phyloP scores from a whole-genome alignment of 2,797 vertebrate species.

The Macrochelys suwanniensis region DNA sequence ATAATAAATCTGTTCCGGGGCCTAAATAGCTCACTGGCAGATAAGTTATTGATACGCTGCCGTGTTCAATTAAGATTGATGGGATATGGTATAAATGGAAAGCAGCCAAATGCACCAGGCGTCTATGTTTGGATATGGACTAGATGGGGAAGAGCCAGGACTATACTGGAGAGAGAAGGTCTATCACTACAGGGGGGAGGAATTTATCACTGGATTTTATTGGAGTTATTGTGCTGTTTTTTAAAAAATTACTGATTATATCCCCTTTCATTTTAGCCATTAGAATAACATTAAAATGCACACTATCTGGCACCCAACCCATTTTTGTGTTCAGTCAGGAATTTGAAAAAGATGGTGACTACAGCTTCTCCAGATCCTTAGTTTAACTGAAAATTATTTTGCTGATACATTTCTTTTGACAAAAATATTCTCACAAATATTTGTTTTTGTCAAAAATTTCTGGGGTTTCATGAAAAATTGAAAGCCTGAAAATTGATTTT shows the following conservation, averaged over 20 bases:
- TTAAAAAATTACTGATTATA: background rate
- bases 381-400: background rate
- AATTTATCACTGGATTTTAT: background rate
- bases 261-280: background rate
- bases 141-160: background rate
- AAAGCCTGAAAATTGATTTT: background rate
- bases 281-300: background rate
- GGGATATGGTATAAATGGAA: conserved; percentile 4
- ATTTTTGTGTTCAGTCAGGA: background rate
- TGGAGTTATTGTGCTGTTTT: background rate
- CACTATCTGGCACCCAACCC: rapidly evolving
- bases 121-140: background rate
- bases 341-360: background rate
- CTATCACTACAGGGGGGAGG: background rate
- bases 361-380: background rate
- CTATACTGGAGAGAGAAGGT: background rate
- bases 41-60: background rate
- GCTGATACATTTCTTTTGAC: background rate
- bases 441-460: background rate
- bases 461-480: background rate
- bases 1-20: conserved; percentile 9
- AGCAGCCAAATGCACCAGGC: background rate
- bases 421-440: background rate
- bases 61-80: conserved; percentile 30
- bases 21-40: conserved; percentile 15